These are phyloP conservation scores for Pteropus rufus DNA, from an alignment of 2,797 vertebrate genomes.

Conservation along the genomic window DNA sequence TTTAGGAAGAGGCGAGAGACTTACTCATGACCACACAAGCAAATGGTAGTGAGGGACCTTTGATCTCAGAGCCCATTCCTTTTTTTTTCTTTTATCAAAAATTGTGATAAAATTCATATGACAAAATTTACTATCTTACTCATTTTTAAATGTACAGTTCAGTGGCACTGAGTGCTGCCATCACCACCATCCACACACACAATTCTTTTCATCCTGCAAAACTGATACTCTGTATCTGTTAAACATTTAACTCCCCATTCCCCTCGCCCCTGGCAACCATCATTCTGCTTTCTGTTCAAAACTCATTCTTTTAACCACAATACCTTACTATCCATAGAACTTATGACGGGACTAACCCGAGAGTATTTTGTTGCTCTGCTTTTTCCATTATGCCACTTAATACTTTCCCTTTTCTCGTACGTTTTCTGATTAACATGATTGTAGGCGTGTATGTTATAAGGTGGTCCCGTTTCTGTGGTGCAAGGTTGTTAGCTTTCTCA, in stretches of 20 bases:
- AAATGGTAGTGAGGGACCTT: background rate
- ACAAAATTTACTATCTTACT: background rate
- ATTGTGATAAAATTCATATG: background rate
- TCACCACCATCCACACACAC: no score
- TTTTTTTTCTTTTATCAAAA: background rate
- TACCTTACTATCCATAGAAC: background rate
- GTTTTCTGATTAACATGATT: accelerated
- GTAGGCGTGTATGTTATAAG: background rate
- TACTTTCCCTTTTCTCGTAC: background rate
- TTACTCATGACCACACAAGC: background rate
- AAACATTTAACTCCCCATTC: accelerated
- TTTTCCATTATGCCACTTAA: background rate
- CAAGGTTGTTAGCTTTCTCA: background rate
- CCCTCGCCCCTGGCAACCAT: background rate
- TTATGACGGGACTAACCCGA: background rate
- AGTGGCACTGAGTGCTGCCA: no score
- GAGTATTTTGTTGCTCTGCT: no score
- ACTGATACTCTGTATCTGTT: background rate
- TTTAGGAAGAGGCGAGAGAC: background rate
- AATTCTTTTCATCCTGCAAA: background rate
- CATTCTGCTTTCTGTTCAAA: background rate
- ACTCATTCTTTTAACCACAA: background rate
- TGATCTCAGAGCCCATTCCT: background rate
- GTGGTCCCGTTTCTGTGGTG: accelerated
- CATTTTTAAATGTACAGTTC: accelerated